These are phyloP conservation scores for Benthosema pterotum DNA, from an alignment of 2,797 vertebrate species.

Conservation along the genomic window DNA sequence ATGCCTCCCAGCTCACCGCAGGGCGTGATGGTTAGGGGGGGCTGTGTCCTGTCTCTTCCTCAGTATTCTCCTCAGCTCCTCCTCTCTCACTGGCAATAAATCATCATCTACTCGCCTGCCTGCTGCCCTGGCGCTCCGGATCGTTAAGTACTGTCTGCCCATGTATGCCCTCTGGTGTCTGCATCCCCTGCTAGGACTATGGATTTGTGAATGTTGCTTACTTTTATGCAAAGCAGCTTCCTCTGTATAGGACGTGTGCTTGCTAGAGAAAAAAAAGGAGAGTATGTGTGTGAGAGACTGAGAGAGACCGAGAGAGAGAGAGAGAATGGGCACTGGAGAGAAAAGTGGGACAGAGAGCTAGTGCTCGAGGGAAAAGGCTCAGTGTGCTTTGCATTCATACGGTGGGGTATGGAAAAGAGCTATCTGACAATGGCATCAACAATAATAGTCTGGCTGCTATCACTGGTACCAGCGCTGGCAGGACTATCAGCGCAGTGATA, in stretches of 20 bases:
- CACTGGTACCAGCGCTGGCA: conserved; percentile 27
- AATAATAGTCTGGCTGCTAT: conserved; percentile 36
- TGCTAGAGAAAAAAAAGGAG: conserved; percentile 15
- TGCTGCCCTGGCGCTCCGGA: conserved; percentile 51
- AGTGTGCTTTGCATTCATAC: conserved; percentile 24
- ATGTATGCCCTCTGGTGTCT: conserved; percentile 63
- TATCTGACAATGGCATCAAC: conserved; percentile 49
- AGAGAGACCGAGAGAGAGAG: conserved; percentile 2
- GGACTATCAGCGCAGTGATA: conserved; percentile 27
- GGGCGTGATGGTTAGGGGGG: conserved; percentile 9
- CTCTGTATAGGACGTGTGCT: conserved; percentile 34
- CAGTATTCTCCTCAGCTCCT: conserved; percentile 23
- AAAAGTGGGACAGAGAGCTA: conserved; percentile 51
- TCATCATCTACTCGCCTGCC: conserved; percentile 62
- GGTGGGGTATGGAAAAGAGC: conserved; percentile 48
- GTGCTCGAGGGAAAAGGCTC: conserved; percentile 33
- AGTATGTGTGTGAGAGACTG: background rate
- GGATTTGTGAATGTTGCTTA: conserved; percentile 56
- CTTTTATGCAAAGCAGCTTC: conserved; percentile 56
- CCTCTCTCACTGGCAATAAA: conserved; percentile 51
- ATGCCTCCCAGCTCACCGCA: conserved; percentile 13
- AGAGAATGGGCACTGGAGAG: conserved; percentile 30
- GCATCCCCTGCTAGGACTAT: conserved; percentile 43
- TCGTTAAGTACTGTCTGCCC: conserved; percentile 59
- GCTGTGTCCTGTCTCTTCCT: conserved; percentile 22